These are phyloP conservation scores for Cephus pygmeus DNA, from an alignment of 2,888 invertebrate genomes.

Conservation along the genomic window DNA sequence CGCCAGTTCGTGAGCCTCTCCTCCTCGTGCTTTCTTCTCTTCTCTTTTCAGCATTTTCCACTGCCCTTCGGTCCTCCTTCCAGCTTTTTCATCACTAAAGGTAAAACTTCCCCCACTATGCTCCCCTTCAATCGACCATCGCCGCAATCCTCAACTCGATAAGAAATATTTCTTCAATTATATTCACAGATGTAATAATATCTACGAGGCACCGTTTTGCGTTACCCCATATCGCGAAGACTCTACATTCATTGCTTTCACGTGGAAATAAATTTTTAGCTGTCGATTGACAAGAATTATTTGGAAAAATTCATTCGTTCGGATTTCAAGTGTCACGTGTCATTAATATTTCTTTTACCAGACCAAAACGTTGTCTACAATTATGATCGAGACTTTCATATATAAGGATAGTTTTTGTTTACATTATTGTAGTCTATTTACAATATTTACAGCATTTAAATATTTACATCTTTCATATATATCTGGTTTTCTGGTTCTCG, in stretches of 20 bases:
- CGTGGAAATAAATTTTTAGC: neutral
- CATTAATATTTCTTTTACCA: neutral
- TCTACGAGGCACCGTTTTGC: conserved; percentile 26
- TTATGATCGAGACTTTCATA: neutral
- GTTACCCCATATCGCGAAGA: neutral
- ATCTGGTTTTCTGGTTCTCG: neutral
- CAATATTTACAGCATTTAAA: neutral
- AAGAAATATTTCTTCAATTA: conserved; percentile 59
- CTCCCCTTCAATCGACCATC: conserved; percentile 32
- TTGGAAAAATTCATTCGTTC: neutral
- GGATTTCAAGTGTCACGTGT: neutral
- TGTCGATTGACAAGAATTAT: neutral
- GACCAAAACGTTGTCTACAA: neutral
- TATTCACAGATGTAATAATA: conserved; percentile 47
- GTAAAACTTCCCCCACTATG: conserved; percentile 26
- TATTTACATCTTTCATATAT: neutral
- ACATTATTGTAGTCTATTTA: neutral
- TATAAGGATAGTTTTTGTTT: neutral
- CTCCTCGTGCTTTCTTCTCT: conserved; percentile 34
- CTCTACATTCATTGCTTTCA: neutral
- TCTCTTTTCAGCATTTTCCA: neutral
- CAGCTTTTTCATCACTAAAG: conserved; percentile 22
- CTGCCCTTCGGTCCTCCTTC: conserved; percentile 25
- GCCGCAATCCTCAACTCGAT: conserved; percentile 49
- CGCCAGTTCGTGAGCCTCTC: conserved; percentile 58